Evolutionary conservation across 2,113 vertebrate species (phyloP), one percentile per base, ranked within the genome.

Genomic region (Thunnus maccoyii): DNA sequence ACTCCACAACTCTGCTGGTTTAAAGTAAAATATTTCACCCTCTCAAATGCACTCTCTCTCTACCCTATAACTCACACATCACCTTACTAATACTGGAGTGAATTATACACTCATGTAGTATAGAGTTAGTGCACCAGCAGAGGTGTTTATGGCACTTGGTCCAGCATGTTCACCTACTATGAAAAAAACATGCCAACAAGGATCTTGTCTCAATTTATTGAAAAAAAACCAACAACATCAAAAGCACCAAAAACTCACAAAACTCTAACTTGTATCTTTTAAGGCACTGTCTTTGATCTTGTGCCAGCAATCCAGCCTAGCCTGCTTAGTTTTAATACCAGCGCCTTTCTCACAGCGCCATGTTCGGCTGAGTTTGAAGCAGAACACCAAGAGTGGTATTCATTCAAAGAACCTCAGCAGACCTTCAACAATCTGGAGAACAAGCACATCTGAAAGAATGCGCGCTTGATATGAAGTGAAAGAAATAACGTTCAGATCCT

Each of bases 251-350:
- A 73, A 66, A 7, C 36, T 41, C 36, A 41, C 20, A 75, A 52
- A 77, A 46, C 61, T 47, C 54, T 3, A 54, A 62, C 13, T 12
- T 48, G 0, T 3, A 71, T 82, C 32, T 72, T 51, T 64, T 57
- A 57, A n/a, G 70, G 71, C 61, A 0, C 32, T 2, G 55, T 36
- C 72, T 86, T 80, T 89, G 71, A 85, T 86, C 78, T 17, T 4
- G 6, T 22, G 30, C 44, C 61, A 52, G 62, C 50, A 55, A 36
- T 71, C 78, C 76, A 76, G 52, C 52, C 48, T 14, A 50, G 71
- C 5, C 78, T 75, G 58, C 68, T 82, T 62, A 20, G 52, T 60
- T 84, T 70, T 76, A 65, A 85, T 58, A 72, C 52, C 52, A 18
- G 14, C 0, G 9, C 64, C 74, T 85, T 76, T 79, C 79, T 73